phyloP scores from a whole-genome alignment of 2,888 invertebrate species.

The Orchesella flavescens region DNA sequence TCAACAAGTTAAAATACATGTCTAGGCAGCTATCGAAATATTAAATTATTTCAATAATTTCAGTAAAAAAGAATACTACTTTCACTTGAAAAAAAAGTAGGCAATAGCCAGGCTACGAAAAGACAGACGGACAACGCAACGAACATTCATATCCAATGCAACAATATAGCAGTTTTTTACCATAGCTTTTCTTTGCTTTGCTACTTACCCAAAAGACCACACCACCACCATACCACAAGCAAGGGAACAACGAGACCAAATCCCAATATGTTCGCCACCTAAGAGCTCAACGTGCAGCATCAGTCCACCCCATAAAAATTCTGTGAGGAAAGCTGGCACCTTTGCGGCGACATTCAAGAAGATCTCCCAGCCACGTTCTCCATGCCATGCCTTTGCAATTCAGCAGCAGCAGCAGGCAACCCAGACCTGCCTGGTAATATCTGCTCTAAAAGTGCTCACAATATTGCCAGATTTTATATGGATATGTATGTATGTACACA shows the following conservation, averaged over 20 bases:
- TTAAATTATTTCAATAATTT: no score
- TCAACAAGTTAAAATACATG: no score
- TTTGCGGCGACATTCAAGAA: conserved; percentile 31
- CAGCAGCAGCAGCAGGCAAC: no score
- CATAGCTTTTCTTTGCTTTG: no score
- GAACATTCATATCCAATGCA: no score
- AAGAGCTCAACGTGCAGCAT: background rate
- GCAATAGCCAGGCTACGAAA: no score
- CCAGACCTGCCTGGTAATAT: background rate
- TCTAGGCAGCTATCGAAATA: no score
- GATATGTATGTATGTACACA: background rate
- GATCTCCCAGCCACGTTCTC: conserved; percentile 17
- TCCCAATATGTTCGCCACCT: background rate
- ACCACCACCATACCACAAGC: conserved; percentile 2
- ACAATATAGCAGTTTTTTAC: no score
- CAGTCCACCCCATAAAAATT: background rate
- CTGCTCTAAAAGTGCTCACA: no score
- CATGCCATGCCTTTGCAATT: conserved; percentile 13
- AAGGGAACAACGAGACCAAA: background rate
- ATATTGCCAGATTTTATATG: background rate
- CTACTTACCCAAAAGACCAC: background rate
- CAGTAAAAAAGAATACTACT: no score
- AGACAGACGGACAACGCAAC: no score
- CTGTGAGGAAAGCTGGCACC: conserved; percentile 1
- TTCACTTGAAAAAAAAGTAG: no score